Conservation (phyloP, 1,140 invertebrate species). For the Plectus sambesii region DNA sequence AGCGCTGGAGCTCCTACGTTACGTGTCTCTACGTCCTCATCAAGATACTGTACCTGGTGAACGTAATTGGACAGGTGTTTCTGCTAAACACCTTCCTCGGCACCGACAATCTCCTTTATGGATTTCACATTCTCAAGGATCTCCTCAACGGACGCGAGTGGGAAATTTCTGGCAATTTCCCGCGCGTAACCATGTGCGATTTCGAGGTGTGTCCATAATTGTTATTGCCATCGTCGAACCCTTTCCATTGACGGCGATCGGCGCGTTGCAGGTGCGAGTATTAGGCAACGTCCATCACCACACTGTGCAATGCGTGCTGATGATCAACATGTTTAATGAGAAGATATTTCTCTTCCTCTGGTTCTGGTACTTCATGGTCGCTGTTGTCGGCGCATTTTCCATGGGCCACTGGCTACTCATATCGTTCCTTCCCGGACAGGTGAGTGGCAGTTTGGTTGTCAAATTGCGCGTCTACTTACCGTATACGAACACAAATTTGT, state of each 20-base stretch:
- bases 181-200: conserved; percentile 52
- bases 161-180: conserved; percentile 49
- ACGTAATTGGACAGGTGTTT: conserved; percentile 52
- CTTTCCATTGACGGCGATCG: conserved; percentile 3
- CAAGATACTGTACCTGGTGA: conserved; percentile 51
- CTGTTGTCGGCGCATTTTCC: conserved; percentile 48
- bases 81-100: conserved; percentile 52
- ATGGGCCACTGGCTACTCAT: conserved; percentile 45
- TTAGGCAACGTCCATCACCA: conserved; percentile 47
- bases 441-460: conserved; percentile 15
- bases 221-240: conserved; percentile 29
- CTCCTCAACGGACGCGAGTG: conserved; percentile 48
- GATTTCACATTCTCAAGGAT: conserved; percentile 51
- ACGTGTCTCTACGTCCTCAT: conserved; percentile 50
- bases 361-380: conserved; percentile 54
- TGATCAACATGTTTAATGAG: conserved; percentile 54
- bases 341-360: conserved; percentile 54
- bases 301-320: conserved; percentile 50
- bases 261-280: conserved; percentile 35
- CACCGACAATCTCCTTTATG: conserved; percentile 50
- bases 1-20: conserved; percentile 51
- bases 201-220: conserved; percentile 50
- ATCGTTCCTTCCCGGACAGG: conserved; percentile 45
- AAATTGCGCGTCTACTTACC: background rate
- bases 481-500: too few relatives aligned